A percentile compares a stretch with the other conserved stretches of the same genome.
Evolutionary conservation across 2,888 invertebrate genomes (phyloP).

Genomic region (Drosophila antonietae): DNA sequence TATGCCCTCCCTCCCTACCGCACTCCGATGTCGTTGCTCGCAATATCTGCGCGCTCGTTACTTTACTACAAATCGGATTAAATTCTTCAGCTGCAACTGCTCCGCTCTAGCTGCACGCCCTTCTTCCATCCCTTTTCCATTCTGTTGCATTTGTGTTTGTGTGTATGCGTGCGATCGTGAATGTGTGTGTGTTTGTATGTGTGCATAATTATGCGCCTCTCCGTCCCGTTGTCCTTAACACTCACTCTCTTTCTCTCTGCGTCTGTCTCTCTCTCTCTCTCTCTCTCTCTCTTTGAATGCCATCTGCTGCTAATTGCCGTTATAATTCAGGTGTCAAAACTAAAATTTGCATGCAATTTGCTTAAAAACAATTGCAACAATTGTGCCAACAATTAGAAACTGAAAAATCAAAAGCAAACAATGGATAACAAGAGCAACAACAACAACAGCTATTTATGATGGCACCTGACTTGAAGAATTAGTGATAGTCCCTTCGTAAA

Average conservation of each 20-base stretch:
- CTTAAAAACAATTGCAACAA: constrained; percentile 42
- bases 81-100: constrained; percentile 67
- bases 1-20: constrained; percentile 19
- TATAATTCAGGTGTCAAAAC: constrained; percentile 57
- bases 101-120: constrained; percentile 41
- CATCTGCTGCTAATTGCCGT: constrained; percentile 54
- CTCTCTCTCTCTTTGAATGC: constrained; percentile 23
- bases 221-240: constrained; percentile 34
- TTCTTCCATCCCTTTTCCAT: constrained; percentile 30
- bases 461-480: constrained; percentile 21
- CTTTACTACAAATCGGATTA: constrained; percentile 69
- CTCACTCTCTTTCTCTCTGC: not conserved
- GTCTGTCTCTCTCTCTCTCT: not conserved
- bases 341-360: constrained; percentile 44
- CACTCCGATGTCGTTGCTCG: constrained; percentile 41
- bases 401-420: constrained; percentile 31
- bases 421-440: constrained; percentile 23
- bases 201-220: constrained; percentile 37
- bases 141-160: constrained; percentile 34
- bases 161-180: constrained; percentile 14
- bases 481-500: constrained; percentile 3
- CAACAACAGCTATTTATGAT: constrained; percentile 6
- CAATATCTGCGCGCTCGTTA: constrained; percentile 66
- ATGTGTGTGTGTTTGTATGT: constrained; percentile 5
- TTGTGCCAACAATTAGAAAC: constrained; percentile 29